phyloP scores from a whole-genome alignment of 2,797 vertebrate species.

The Myotis myotis region DNA sequence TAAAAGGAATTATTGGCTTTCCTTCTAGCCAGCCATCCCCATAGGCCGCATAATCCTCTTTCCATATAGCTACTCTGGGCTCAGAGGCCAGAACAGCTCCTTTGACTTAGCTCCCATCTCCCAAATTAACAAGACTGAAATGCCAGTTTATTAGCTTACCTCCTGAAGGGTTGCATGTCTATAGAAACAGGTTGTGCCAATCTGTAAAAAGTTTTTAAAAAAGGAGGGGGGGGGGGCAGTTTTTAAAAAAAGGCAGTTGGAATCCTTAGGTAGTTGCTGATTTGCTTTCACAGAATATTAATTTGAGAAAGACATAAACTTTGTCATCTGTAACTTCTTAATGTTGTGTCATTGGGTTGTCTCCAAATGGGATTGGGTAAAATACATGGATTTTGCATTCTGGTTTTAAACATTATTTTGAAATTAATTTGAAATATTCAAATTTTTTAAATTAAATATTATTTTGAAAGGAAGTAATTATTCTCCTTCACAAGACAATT shows the following conservation, averaged over 20 bases:
- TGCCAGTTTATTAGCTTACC: not conserved
- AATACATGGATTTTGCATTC: not conserved
- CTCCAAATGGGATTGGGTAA: not conserved
- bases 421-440: not conserved
- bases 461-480: conserved; percentile 9
- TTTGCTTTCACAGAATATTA: not conserved
- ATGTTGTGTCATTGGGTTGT: not conserved
- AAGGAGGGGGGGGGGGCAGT: not conserved
- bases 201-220: not conserved
- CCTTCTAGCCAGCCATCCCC: not conserved
- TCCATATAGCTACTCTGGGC: not conserved
- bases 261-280: not conserved
- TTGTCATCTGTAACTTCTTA: not conserved
- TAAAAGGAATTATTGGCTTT: not conserved
- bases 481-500: not conserved
- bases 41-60: not conserved
- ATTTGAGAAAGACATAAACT: not conserved
- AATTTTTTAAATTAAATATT: not conserved
- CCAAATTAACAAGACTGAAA: not conserved
- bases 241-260: not conserved
- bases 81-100: not conserved
- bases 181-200: not conserved
- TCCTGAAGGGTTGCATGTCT: not conserved
- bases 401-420: not conserved
- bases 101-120: not conserved